Percentiles rank a stretch among this genome's conserved stretches.
These are phyloP conservation scores for Pungitius pungitius DNA, from an alignment of 2,113 vertebrate genomes.

Conservation along the genomic window DNA sequence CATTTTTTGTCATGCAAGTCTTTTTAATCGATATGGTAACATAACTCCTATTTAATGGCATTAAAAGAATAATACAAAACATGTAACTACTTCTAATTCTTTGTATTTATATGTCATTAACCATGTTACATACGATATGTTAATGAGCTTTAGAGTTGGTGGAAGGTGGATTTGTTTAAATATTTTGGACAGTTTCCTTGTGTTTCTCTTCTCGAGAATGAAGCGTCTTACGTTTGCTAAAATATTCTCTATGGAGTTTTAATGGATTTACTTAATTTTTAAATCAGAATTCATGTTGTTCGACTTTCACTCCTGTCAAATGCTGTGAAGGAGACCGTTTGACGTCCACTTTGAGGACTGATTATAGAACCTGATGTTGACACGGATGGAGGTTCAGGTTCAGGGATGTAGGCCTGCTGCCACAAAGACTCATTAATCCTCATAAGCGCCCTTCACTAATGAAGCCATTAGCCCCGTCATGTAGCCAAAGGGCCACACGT, in stretches of 20 bases:
- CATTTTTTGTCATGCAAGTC: not conserved
- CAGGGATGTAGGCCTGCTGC: constrained; percentile 37
- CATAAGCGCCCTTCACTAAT: constrained; percentile 69
- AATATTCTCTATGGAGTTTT: not conserved
- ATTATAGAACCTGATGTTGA: not conserved
- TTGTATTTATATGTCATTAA: not conserved
- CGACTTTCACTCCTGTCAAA: not conserved
- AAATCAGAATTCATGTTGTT: not conserved
- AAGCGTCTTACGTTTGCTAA: not conserved
- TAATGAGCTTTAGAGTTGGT: not conserved
- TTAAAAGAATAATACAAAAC: not conserved
- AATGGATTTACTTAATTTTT: not conserved
- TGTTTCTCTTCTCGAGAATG: not conserved
- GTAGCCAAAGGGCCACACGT: constrained; percentile 37
- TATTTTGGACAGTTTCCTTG: not conserved
- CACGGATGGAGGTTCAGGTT: constrained; percentile 45
- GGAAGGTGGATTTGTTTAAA: not conserved
- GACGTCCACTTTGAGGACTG: constrained; percentile 1
- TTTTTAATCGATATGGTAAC: not conserved
- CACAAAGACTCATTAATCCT: constrained; percentile 62
- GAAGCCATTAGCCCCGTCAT: constrained; percentile 59
- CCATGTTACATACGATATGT: not conserved
- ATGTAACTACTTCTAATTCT: not conserved
- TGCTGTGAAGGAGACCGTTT: not conserved
- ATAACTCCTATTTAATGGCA: not conserved